Base-by-base conservation (phyloP, 2,797 vertebrate genomes). In the Knipowitschia caucasica region DNA sequence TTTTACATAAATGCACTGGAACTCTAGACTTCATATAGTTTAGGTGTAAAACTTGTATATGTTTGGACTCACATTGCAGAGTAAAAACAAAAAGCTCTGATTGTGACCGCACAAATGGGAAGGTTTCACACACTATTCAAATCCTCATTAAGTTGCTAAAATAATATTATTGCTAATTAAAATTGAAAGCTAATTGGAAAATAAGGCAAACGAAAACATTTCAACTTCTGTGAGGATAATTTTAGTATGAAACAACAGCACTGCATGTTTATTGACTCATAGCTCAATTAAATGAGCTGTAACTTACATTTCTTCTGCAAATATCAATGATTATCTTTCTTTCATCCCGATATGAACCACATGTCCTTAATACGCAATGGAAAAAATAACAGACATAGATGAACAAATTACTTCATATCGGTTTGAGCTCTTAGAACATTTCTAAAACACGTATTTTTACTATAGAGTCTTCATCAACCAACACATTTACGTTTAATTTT, bases 391-490 rank as follows among this genome's bases (percentile, higher is more conserved):
- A n/a, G 24, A 42, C 44, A 23, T 20, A 69, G 73, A 64, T 38
- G 42, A 65, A 63, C 34, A 12, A 39, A 33, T 39, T 4, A 15
- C 7, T n/a, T 2, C 45, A 33, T 47, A 55, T 21, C 31, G 52
- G 43, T 65, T 65, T 31, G 38, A 51, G 26, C 50, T 26, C 51
- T 75, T 55, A 35, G 50, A 70, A 64, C 65, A 65, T 67, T 73
- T 78, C 42, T 39, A 66, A 71, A 72, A 74, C 38, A 44, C 26
- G 15, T 31, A 56, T 38, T 59, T 5, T 31, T 47, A 39, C 46
- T n/a, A n/a, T n/a, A n/a, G n/a, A n/a, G n/a, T n/a, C n/a, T n/a
- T n/a, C n/a, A n/a, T n/a, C n/a, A n/a, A n/a, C n/a, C n/a, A n/a
- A n/a, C n/a, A n/a, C n/a, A n/a, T n/a, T n/a, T n/a, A n/a, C n/a